Evolutionary conservation across 2,797 vertebrate species (phyloP), one percentile per base, ranked within the genome.

Genomic region (Toxotes lorentzi): DNA sequence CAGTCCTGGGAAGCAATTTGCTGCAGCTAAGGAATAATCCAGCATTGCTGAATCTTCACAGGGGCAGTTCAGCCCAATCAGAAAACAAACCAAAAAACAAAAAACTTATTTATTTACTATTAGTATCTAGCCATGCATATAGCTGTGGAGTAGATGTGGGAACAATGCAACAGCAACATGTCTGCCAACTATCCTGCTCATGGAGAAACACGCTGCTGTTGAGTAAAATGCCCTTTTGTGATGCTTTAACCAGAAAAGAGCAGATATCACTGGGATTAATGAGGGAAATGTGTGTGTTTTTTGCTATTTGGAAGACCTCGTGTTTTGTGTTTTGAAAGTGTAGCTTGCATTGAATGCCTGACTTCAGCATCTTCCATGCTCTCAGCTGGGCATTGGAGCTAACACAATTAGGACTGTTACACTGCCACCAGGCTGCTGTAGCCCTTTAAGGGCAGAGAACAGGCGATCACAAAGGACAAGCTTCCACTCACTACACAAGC

Each of bases 381-480:
- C 21, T 21, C 14, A 34, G 59, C 21, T 38, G 57, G 76, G 41
- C 23, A 0, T 27, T 67, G 60, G 17, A 40, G 10, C 40, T 78
- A 69, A 71, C 43, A 61, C 78, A 78, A 68, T 75, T 70, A 80
- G 54, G 71, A 66, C 58, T 48, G 11, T 61, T 34, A 3, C 63
- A 14, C 16, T 67, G 70, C 68, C 77, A 79, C 78, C 43, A 19
- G 73, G 68, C 73, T 76, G 77, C 69, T 83, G 73, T 51, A 67
- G 86, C 81, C 69, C 67, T 88, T 85, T 83, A 81, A 84, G 70
- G 70, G 53, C 83, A 76, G 58, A 80, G 77, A 82, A 72, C 70
- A 69, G 67, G 45, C 65, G 73, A 88, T 89, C 73, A 70, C 83
- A 84, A 79, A 82, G 80, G 86, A 89, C 82, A 84, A 61, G 81